A percentile compares a stretch with the other conserved stretches of the same genome.
Evolutionary conservation across 2,113 vertebrate genomes (phyloP).

Genomic region (Microcebus ravelobensis): DNA sequence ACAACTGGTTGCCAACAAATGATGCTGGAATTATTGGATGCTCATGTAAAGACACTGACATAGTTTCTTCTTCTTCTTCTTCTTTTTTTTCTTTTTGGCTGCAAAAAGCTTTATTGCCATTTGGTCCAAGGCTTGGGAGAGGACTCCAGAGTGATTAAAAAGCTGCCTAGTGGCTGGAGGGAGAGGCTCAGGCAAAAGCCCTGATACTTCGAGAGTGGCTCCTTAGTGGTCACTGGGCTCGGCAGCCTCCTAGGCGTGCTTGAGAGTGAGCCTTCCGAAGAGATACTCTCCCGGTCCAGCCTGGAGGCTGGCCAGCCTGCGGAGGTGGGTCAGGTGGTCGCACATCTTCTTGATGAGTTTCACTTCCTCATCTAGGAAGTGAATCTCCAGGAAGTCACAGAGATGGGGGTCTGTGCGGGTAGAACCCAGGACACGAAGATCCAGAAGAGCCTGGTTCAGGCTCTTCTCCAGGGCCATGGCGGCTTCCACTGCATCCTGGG

Average conservation of each 20-base stretch:
- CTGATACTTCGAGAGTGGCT: neutral
- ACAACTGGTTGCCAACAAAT: neutral
- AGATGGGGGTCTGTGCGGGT: constrained; percentile 71
- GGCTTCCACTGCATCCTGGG: constrained; percentile 74
- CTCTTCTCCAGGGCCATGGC: constrained; percentile 80
- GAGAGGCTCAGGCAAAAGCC: neutral
- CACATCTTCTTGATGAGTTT: constrained; percentile 80
- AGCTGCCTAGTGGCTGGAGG: neutral
- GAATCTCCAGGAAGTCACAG: constrained; percentile 79
- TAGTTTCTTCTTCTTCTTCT: no score
- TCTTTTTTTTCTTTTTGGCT: neutral
- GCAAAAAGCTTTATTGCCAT: constrained; percentile 70
- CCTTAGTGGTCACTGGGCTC: neutral
- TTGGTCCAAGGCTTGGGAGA: constrained; percentile 36
- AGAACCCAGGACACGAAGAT: constrained; percentile 79
- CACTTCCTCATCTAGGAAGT: constrained; percentile 78
- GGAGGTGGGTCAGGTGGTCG: constrained; percentile 76
- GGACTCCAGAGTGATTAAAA: neutral
- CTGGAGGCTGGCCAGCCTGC: constrained; percentile 9
- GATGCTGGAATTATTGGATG: neutral
- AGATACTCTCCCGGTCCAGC: constrained; percentile 81
- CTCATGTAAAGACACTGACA: neutral
- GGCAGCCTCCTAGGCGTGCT: constrained; percentile 52
- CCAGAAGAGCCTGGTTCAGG: constrained; percentile 81
- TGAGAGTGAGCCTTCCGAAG: constrained; percentile 80